phyloP scores from a whole-genome alignment of 2,888 invertebrate species.

The Zele albiditarsus region DNA sequence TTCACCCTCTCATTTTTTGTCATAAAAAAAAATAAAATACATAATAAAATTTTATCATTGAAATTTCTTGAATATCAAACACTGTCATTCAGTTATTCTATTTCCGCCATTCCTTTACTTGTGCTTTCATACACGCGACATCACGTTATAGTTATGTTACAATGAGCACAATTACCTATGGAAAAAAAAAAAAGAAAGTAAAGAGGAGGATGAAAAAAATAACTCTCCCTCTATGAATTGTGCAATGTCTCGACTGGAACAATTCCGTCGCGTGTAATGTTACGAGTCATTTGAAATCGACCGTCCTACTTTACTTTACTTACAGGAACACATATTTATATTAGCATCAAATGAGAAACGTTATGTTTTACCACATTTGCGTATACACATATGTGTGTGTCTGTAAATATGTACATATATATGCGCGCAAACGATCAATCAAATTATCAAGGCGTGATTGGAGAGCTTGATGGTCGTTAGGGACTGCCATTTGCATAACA shows the following conservation, averaged over 20 bases:
- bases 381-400: slow-evolving; percentile 1
- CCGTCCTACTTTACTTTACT: slow-evolving; percentile 38
- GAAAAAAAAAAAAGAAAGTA: not conserved
- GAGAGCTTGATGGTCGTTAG: slow-evolving; percentile 35
- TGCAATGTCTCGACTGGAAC: slow-evolving; percentile 11
- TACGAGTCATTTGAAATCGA: slow-evolving; percentile 35
- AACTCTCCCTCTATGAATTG: not conserved
- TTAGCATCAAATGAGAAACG: slow-evolving; percentile 30
- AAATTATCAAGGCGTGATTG: slow-evolving; percentile 37
- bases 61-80: too few species aligned
- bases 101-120: not conserved
- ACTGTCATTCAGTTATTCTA: too few species aligned
- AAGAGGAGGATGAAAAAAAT: too few species aligned
- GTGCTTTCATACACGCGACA: not conserved
- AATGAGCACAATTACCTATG: not conserved
- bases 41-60: too few species aligned
- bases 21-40: too few species aligned
- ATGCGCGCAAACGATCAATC: slow-evolving; percentile 32
- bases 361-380: slow-evolving; percentile 16
- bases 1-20: too few species aligned
- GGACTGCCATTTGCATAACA: slow-evolving; percentile 36
- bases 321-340: slow-evolving; percentile 25
- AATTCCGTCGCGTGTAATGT: slow-evolving; percentile 31
- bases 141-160: not conserved
- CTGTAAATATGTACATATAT: not conserved